Percentiles rank a stretch among this genome's conserved stretches.
These are phyloP conservation scores for Enteromius trimaculatus DNA, from an alignment of 2,797 vertebrate species.

Conservation along the genomic window DNA sequence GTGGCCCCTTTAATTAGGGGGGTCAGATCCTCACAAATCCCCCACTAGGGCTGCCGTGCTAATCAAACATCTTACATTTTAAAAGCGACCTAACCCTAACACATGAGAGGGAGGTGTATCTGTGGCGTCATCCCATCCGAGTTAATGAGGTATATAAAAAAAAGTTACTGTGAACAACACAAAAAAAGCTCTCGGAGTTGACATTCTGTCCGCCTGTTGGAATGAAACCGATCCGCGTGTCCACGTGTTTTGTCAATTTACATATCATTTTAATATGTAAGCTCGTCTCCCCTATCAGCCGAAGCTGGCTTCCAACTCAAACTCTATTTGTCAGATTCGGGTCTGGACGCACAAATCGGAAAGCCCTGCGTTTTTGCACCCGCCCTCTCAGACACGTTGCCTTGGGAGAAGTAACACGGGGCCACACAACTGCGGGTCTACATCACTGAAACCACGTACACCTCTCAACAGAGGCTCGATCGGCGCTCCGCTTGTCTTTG, in stretches of 20 bases:
- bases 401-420: slow-evolving; percentile 83
- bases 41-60: not conserved
- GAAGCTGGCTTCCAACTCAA: slow-evolving; percentile 37
- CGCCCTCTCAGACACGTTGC: slow-evolving; percentile 84
- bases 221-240: slow-evolving; percentile 82
- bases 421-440: slow-evolving; percentile 66
- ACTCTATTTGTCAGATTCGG: slow-evolving; percentile 67
- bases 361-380: slow-evolving; percentile 52
- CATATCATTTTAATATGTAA: slow-evolving; percentile 81
- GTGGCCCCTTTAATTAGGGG: not conserved
- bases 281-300: slow-evolving; percentile 72
- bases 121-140: slow-evolving; percentile 54
- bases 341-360: slow-evolving; percentile 67
- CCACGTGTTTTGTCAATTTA: slow-evolving; percentile 83
- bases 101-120: not conserved
- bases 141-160: slow-evolving; percentile 60
- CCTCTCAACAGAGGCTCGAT: slow-evolving; percentile 67
- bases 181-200: slow-evolving; percentile 55
- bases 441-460: slow-evolving; percentile 68
- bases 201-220: slow-evolving; percentile 74
- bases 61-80: not conserved
- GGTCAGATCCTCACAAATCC: not conserved
- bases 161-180: slow-evolving; percentile 69
- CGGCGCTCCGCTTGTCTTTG: slow-evolving; percentile 58
- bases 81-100: not conserved